Base-by-base conservation (phyloP, 2,888 invertebrate genomes). In the Epirrhoe tristata region DNA sequence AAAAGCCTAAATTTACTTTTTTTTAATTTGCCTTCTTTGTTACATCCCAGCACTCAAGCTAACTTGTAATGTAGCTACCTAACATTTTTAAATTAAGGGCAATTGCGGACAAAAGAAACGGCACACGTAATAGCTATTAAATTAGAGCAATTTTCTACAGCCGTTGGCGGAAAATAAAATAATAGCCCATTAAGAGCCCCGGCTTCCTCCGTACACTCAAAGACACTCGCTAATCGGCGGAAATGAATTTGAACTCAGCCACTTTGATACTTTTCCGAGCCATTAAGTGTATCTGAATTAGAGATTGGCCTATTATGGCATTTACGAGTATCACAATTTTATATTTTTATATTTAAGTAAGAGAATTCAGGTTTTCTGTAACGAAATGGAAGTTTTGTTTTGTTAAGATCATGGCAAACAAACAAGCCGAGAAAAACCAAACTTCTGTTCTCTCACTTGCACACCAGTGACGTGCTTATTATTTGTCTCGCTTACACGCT, bases 161-260 rank as follows among this genome's bases (percentile, higher is more conserved):
- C 82, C 74, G 72, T 68, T 67, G 64, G 84, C 86, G 89, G 90
- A 90, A 90, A 89, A 90, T 90, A 89, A 89, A 90, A 89, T 90
- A 90, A 90, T 90, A 85, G 88, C 84, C 90, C 90, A 89, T 90
- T 90, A 90, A 85, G 77, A 36, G 58, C 17, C 62, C 54, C 71
- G 69, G 64, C 12, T 58, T 53, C 53, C 55, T 17, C 53, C 51
- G 52, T 67, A 64, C 68, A 69, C 60, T 77, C 75, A 75, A 75
- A 74, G 78, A 70, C 75, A 74, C 67, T 76, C 78, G 77, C 81
- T 84, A 82, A 82, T 81, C 81, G 81, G 74, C 79, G 82, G 83
- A 82, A 83, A 82, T 82, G 79, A 82, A 81, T 80, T 80, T 78
- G 80, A 80, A 77, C 79, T 79, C 74, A 70, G 72, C 76, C 79